Evolutionary conservation across 2,113 vertebrate species (phyloP), one percentile per base, ranked within the genome.

Genomic region (Silurus meridionalis): DNA sequence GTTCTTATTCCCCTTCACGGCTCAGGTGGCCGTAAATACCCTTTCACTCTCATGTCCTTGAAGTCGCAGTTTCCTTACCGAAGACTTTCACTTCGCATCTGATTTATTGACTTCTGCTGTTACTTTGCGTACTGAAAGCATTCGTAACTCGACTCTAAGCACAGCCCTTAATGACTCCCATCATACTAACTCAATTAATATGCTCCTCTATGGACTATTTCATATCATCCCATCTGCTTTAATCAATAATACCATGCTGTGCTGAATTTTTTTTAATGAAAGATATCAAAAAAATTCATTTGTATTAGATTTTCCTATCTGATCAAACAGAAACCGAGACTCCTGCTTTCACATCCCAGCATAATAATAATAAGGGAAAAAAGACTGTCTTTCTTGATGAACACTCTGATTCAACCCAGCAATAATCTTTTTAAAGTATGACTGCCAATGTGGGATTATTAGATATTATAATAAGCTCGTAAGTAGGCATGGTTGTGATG

Each of bases 391-490:
- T 52, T 82, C 52, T 66, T 66, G 25, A 82, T 82, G 15, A 52
- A 25, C 58, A 81, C 19, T 37, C 14, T 82, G 17, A 82, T 82
- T 82, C 63, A 82, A 66, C 61, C 46, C 60, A 17, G 80, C 23
- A 82, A 66, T 66, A 82, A 61, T n/a, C 78, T 57, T 60, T 37
- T 60, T 10, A 60, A 82, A 64, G 11, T 66, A 17, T 50, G 46
- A 52, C 61, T 50, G 21, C 23, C 46, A 52, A 52, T 66, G 60
- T 50, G 60, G 60, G 80, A 82, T 53, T 66, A 50, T 52, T 66
- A 52, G 61, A 14, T 61, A 74, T 84, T 28, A 52, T 19, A 58
- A 84, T 55, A 10, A 77, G 46, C 57, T 77, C 23, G 19, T 77
- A 52, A 25, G 37, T 25, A 25, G 28, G 46, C 46, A 66, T 53